These are phyloP conservation scores for Graptemys geographica DNA, from an alignment of 2,797 vertebrate species.

Conservation along the genomic window DNA sequence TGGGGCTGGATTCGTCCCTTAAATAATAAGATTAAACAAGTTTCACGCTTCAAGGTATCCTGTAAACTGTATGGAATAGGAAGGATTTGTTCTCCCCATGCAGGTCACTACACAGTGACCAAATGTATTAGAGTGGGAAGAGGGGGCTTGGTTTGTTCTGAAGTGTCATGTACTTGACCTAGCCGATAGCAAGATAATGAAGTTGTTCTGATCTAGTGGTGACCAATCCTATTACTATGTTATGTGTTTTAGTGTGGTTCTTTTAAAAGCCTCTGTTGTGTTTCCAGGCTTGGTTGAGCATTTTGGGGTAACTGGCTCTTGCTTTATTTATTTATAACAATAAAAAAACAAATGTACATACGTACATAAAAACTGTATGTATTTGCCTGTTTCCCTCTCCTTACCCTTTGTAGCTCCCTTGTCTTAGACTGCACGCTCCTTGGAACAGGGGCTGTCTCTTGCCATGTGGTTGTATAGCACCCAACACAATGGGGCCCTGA, in stretches of 20 bases:
- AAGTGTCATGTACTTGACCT: fast-evolving
- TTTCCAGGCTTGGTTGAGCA: fast-evolving
- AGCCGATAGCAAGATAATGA: background rate
- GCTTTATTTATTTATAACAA: background rate
- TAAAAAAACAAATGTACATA: fast-evolving
- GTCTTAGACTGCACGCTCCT: fast-evolving
- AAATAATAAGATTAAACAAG: background rate
- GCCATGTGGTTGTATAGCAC: fast-evolving
- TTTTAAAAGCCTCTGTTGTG: background rate
- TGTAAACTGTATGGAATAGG: background rate
- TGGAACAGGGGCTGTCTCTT: background rate
- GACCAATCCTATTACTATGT: background rate
- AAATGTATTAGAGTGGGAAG: background rate
- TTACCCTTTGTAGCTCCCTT: background rate
- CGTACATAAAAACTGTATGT: background rate
- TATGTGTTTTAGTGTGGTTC: background rate
- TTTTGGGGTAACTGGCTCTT: background rate
- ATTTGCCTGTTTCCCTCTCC: background rate
- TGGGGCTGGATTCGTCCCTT: conserved; percentile 3
- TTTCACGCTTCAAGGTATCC: background rate
- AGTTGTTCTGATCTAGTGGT: background rate
- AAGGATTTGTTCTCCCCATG: background rate
- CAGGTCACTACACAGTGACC: background rate
- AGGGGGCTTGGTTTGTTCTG: background rate
- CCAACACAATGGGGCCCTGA: fast-evolving